Evolutionary conservation across 2,888 invertebrate genomes (phyloP).

Genomic region (Drosophila falleni): DNA sequence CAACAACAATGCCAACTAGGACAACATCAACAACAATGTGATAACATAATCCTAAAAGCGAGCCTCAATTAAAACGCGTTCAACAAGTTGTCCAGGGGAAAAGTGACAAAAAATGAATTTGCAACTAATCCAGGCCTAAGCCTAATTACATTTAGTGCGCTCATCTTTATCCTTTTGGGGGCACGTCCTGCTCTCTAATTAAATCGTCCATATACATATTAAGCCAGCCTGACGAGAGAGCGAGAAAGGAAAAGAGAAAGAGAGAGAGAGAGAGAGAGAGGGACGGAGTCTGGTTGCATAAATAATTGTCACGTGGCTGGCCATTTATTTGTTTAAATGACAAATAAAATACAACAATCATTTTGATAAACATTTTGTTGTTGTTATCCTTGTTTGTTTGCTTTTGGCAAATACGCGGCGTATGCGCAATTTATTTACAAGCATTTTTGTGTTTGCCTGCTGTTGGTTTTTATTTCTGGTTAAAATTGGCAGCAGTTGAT

Average conservation of each 20-base stretch:
- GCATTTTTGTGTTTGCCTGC: conserved; percentile 41
- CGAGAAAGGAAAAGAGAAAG: neutral
- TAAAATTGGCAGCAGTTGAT: conserved; percentile 54
- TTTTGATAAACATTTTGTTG: conserved; percentile 63
- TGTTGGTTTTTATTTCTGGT: conserved; percentile 52
- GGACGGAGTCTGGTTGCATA: conserved; percentile 33
- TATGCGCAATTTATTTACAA: conserved; percentile 73
- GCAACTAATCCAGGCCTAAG: conserved; percentile 66
- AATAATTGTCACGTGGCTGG: conserved; percentile 55
- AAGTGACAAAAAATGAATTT: conserved; percentile 42
- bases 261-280: neutral
- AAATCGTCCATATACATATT: conserved; percentile 50
- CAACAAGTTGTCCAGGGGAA: conserved; percentile 60
- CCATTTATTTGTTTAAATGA: conserved; percentile 65
- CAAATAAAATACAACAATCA: conserved; percentile 68
- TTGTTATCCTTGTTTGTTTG: conserved; percentile 41
- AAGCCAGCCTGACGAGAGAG: conserved; percentile 5
- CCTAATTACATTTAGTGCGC: conserved; percentile 71
- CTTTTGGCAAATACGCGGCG: conserved; percentile 60
- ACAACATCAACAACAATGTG: conserved; percentile 27
- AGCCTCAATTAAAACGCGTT: conserved; percentile 61
- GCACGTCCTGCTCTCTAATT: conserved; percentile 47
- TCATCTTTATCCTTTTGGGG: conserved; percentile 40
- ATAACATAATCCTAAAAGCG: conserved; percentile 59
- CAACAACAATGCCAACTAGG: conserved; percentile 7